phyloP scores from a whole-genome alignment of 2,797 vertebrate genomes.

The Pangasius djambal region DNA sequence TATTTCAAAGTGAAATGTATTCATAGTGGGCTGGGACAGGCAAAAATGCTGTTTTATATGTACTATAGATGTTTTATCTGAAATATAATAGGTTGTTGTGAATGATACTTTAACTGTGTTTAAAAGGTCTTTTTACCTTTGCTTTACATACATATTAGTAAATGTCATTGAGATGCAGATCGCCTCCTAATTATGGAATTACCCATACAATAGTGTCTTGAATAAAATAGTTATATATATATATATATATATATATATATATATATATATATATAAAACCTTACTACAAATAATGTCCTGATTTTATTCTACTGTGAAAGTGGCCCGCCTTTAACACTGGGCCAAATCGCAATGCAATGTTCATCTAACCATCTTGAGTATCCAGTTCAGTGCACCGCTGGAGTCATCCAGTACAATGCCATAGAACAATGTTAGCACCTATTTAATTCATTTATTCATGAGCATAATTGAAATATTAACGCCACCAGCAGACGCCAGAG shows the following conservation, averaged over 20 bases:
- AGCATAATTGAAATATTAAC: constrained; percentile 78
- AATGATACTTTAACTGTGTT: not conserved
- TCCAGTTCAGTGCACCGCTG: constrained; percentile 30
- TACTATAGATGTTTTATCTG: not conserved
- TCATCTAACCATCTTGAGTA: constrained; percentile 5
- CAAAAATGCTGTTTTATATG: not conserved
- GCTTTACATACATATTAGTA: not conserved
- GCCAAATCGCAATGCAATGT: not conserved
- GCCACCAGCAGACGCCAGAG: constrained; percentile 63
- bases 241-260: not conserved
- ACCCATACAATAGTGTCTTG: not conserved
- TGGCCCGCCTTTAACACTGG: not conserved
- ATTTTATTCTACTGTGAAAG: not conserved
- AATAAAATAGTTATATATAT: not conserved
- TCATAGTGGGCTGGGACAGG: not conserved
- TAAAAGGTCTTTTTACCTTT: not conserved
- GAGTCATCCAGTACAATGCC: constrained; percentile 44
- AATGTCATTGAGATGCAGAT: not conserved
- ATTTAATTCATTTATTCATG: constrained; percentile 74
- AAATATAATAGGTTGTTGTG: not conserved
- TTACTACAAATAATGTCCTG: not conserved
- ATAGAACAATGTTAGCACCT: constrained; percentile 64
- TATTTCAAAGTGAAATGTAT: not conserved
- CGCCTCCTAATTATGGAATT: not conserved
- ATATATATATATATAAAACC: not conserved